phyloP scores from a whole-genome alignment of 2,113 vertebrate species.

The Asarcornis scutulata region DNA sequence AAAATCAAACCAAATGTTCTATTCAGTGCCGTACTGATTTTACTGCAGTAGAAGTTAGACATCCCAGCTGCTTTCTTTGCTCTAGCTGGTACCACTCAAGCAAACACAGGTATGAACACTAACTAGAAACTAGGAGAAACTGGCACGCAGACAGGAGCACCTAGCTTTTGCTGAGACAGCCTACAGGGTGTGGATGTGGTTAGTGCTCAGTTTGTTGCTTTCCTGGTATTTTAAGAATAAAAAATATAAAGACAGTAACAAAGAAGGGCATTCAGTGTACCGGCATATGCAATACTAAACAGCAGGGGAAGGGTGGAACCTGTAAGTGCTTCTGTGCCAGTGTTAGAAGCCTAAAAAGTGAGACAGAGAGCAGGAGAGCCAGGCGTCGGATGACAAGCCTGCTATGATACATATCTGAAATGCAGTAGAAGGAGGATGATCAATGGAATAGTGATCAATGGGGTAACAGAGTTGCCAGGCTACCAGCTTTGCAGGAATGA shows the following conservation, averaged over 20 bases:
- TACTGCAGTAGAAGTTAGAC: background rate
- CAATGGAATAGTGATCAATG: background rate
- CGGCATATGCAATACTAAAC: background rate
- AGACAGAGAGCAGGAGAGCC: background rate
- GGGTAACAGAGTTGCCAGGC: background rate
- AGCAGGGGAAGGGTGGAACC: background rate
- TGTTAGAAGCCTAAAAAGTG: background rate
- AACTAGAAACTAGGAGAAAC: background rate
- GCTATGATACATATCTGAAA: background rate
- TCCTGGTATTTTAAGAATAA: too few relatives aligned
- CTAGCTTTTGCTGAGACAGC: accelerated
- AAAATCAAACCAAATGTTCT: background rate
- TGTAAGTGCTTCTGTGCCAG: background rate
- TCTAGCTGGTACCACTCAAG: background rate
- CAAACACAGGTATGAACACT: background rate
- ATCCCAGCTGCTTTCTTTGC: background rate
- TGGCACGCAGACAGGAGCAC: accelerated
- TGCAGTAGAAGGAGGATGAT: background rate
- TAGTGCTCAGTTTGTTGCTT: too few relatives aligned
- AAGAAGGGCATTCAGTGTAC: background rate
- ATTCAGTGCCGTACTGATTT: background rate
- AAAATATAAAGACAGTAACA: background rate
- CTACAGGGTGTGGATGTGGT: background rate
- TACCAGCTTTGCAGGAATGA: background rate
- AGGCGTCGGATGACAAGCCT: background rate